A percentile compares a stretch with the other conserved stretches of the same genome.
Conservation (phyloP, 2,888 invertebrate species). For the Drosophila niveifrons region DNA sequence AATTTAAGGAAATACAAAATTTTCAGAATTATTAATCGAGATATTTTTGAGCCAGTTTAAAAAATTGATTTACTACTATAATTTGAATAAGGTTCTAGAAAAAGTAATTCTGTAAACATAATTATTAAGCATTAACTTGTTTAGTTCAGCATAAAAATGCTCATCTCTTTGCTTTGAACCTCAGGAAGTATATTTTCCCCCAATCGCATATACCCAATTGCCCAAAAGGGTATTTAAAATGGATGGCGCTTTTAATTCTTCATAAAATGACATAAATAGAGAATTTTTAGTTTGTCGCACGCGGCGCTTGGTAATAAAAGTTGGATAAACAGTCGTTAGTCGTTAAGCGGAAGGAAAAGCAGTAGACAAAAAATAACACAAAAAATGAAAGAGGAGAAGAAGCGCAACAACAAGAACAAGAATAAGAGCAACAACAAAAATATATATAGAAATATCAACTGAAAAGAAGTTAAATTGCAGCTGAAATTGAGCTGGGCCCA, state of each 20-base stretch:
- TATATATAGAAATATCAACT: slow-evolving; percentile 19
- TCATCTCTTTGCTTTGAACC: too few relatives aligned
- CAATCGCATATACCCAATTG: background rate
- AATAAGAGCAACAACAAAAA: background rate
- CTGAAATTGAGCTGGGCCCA: slow-evolving; percentile 27
- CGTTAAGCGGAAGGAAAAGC: slow-evolving; percentile 22
- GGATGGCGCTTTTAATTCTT: slow-evolving; percentile 7
- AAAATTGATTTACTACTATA: too few relatives aligned
- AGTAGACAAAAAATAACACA: slow-evolving; percentile 8
- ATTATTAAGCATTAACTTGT: too few relatives aligned
- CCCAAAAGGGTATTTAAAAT: background rate
- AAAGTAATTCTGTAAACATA: too few relatives aligned
- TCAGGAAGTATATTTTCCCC: too few relatives aligned
- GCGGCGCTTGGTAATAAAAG: slow-evolving; percentile 45
- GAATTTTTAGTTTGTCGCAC: slow-evolving; percentile 37
- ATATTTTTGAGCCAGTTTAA: too few relatives aligned
- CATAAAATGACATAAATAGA: slow-evolving; percentile 26
- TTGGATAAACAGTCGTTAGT: slow-evolving; percentile 45
- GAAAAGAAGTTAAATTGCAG: slow-evolving; percentile 47
- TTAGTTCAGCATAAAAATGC: too few relatives aligned
- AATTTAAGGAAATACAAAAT: too few relatives aligned
- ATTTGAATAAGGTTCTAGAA: too few relatives aligned
- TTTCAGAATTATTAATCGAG: too few relatives aligned
- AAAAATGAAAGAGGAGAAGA: slow-evolving; percentile 1
- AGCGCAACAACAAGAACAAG: background rate